A percentile compares a stretch with the other conserved stretches of the same genome.
Conservation (phyloP, 2,797 vertebrate genomes). For the Myioborus miniatus region DNA sequence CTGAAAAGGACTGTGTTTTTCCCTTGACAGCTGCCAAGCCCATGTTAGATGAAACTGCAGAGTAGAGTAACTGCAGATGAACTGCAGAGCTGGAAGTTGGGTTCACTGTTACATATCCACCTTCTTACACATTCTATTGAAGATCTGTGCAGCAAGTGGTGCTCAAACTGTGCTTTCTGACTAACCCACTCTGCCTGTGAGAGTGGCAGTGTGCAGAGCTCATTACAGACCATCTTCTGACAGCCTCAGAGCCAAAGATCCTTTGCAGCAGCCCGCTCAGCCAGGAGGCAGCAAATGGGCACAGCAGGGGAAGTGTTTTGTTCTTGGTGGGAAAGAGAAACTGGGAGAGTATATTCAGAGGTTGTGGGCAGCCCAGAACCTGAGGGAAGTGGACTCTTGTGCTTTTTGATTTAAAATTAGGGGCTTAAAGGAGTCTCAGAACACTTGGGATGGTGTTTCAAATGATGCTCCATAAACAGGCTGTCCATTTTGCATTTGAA, state of each 20-base stretch:
- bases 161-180: slow-evolving; percentile 50
- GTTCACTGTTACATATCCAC: background rate
- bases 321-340: slow-evolving; percentile 48
- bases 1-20: background rate
- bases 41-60: background rate
- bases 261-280: slow-evolving; percentile 24
- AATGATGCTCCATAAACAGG: background rate
- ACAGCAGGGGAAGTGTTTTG: slow-evolving; percentile 49
- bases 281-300: slow-evolving; percentile 48
- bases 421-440: background rate
- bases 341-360: background rate
- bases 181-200: background rate
- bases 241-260: slow-evolving; percentile 15
- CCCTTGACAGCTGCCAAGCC: background rate
- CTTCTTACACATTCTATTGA: slow-evolving; percentile 5
- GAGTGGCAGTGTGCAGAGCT: background rate
- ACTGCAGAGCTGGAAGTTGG: slow-evolving; percentile 3
- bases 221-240: slow-evolving; percentile 5
- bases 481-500: background rate
- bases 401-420: background rate
- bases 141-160: slow-evolving; percentile 20
- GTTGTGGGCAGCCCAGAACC: background rate
- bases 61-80: background rate
- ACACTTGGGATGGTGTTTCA: background rate
- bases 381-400: background rate